A percentile compares a stretch with the other conserved stretches of the same genome.
Conservation (phyloP, 2,113 vertebrate species). For the Conger conger region DNA sequence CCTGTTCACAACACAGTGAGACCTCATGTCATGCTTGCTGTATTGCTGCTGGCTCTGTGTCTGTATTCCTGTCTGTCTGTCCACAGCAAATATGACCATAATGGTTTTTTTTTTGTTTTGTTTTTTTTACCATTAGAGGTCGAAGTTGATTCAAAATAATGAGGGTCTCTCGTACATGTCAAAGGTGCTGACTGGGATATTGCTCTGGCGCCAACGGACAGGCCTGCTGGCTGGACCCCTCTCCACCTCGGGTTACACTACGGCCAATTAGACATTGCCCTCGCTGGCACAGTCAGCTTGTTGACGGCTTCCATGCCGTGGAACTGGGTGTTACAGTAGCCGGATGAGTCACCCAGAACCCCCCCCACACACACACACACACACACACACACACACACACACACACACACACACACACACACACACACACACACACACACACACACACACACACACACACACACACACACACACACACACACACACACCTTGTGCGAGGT, state of each 20-base stretch:
- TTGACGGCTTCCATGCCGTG: not conserved
- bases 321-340: not conserved
- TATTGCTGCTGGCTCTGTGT: not conserved
- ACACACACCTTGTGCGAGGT: not conserved
- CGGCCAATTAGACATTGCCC: not conserved
- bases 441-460: not conserved
- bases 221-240: not conserved
- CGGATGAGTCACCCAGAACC: too few relatives aligned
- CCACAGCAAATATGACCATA: not conserved
- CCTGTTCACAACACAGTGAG: not conserved
- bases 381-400: not conserved
- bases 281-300: not conserved
- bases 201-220: too few relatives aligned
- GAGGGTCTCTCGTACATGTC: too few relatives aligned
- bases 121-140: too few relatives aligned
- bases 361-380: too few relatives aligned
- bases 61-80: not conserved
- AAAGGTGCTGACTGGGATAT: too few relatives aligned
- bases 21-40: not conserved
- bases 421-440: not conserved
- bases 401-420: not conserved
- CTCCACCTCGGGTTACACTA: not conserved
- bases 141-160: too few relatives aligned
- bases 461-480: not conserved
- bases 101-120: not conserved